phyloP scores from a whole-genome alignment of 2,888 invertebrate species.

The Smittia aterrima region DNA sequence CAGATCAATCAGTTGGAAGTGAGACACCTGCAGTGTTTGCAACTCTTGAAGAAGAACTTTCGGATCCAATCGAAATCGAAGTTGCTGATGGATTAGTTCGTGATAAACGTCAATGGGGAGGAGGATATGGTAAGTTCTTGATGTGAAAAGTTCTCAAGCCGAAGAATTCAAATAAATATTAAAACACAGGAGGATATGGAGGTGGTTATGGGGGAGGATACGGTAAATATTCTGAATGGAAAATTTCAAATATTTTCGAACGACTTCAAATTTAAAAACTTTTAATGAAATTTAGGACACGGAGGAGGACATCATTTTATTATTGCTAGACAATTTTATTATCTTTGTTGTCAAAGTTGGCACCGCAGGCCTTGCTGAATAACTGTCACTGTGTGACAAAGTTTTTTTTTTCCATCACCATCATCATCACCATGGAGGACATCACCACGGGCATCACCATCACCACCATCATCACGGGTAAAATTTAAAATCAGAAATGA shows the following conservation, averaged over 20 bases:
- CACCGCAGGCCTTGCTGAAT: too few relatives aligned
- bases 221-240: background rate
- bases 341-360: background rate
- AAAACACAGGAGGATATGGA: background rate
- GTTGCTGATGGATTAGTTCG: slow-evolving; percentile 7
- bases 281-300: too few relatives aligned
- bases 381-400: too few relatives aligned
- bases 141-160: background rate
- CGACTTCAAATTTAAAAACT: too few relatives aligned
- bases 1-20: background rate
- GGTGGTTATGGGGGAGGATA: background rate
- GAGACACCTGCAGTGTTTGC: background rate
- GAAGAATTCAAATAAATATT: background rate
- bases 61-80: background rate
- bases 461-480: too few relatives aligned
- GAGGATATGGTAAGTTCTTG: background rate
- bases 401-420: too few relatives aligned
- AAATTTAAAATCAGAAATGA: too few relatives aligned
- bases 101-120: slow-evolving; percentile 6
- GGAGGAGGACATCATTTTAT: background rate
- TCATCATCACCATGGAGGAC: too few relatives aligned
- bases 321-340: background rate
- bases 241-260: too few relatives aligned
- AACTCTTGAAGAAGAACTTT: background rate
- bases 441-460: background rate